Evolutionary conservation across 1,140 invertebrate species (phyloP).

Genomic region (Oryzaephilus surinamensis): DNA sequence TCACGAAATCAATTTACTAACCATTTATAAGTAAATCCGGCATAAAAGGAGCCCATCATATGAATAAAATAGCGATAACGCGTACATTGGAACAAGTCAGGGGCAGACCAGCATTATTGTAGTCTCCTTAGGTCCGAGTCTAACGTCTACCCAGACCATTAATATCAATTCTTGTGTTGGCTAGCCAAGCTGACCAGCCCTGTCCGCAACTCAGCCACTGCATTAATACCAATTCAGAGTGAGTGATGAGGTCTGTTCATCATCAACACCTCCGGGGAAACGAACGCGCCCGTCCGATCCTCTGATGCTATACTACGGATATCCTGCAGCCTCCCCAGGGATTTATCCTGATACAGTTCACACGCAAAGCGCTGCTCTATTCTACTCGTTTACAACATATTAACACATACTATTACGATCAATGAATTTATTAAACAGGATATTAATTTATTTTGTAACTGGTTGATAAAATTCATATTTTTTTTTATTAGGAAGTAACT

Average conservation of each 20-base stretch:
- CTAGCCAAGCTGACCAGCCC: slow-evolving; percentile 26
- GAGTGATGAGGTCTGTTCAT: slow-evolving; percentile 33
- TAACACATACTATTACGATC: neutral
- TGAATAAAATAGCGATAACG: slow-evolving; percentile 34
- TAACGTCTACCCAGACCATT: slow-evolving; percentile 23
- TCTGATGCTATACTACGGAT: slow-evolving; percentile 20
- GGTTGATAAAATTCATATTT: neutral
- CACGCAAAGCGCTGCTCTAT: slow-evolving; percentile 9
- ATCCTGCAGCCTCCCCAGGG: slow-evolving; percentile 17
- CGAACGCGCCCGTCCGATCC: slow-evolving; percentile 9
- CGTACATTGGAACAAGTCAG: slow-evolving; percentile 12
- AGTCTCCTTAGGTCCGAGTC: slow-evolving; percentile 11
- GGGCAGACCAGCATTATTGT: no score
- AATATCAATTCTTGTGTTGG: slow-evolving; percentile 31
- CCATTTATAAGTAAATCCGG: slow-evolving; percentile 30
- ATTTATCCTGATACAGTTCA: slow-evolving; percentile 15
- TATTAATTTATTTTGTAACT: neutral
- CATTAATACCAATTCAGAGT: slow-evolving; percentile 36
- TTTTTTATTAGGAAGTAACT: neutral
- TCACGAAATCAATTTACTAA: slow-evolving; percentile 28
- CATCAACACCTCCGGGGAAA: slow-evolving; percentile 24
- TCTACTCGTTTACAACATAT: neutral
- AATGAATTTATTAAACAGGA: no score
- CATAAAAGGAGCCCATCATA: slow-evolving; percentile 26
- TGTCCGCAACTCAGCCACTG: slow-evolving; percentile 29